Evolutionary conservation across 2,797 vertebrate genomes (phyloP).

Genomic region (Telmatherina bonti): DNA sequence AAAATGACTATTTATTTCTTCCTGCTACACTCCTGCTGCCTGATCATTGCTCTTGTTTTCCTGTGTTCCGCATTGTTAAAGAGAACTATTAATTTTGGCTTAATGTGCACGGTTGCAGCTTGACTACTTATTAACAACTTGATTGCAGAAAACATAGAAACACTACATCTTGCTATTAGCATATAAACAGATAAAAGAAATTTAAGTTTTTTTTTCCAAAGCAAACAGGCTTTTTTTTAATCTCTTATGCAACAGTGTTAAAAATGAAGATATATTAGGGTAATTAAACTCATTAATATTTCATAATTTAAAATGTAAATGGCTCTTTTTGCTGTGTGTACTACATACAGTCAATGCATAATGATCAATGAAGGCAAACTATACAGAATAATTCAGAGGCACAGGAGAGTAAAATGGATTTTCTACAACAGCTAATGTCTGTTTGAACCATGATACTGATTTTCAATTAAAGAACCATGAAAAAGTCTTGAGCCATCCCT

Average conservation of each 20-base stretch:
- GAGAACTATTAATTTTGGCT: not conserved
- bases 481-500: not conserved
- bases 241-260: not conserved
- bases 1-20: slow-evolving; percentile 25
- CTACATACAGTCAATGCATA: not conserved
- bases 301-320: not conserved
- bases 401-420: too few species aligned
- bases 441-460: too few species aligned
- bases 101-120: not conserved
- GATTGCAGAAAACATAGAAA: not conserved
- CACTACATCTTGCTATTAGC: not conserved
- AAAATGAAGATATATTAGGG: not conserved
- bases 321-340: not conserved
- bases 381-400: too few species aligned
- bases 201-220: not conserved
- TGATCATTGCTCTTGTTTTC: not conserved
- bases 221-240: not conserved
- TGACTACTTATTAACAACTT: not conserved
- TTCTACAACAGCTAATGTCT: too few species aligned
- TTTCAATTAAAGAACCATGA: not conserved
- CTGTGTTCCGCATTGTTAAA: not conserved
- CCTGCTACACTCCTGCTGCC: not conserved
- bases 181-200: slow-evolving; percentile 1
- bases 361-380: too few species aligned
- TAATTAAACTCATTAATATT: slow-evolving; percentile 5